phyloP scores from a whole-genome alignment of 2,797 vertebrate genomes.

The Acipenser oxyrinchus region DNA sequence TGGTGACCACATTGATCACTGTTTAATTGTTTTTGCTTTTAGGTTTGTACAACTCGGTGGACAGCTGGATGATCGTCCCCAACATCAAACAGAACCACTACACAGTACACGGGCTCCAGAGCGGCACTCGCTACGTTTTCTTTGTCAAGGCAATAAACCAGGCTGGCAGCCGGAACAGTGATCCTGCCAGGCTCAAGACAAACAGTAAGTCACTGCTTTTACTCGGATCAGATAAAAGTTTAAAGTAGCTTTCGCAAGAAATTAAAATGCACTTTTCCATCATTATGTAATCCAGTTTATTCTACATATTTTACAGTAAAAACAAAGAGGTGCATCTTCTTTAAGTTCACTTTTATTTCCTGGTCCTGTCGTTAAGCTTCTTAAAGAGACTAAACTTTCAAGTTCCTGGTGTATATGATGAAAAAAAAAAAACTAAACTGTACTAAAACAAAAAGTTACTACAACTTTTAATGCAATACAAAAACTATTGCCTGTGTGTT shows the following conservation, averaged over 20 bases:
- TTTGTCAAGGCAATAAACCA: conserved; percentile 99
- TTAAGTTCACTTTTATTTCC: too few relatives aligned
- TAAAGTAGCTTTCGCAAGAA: neutral
- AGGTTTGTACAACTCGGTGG: conserved; percentile 97
- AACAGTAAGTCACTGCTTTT: conserved; percentile 74
- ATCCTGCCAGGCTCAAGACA: conserved; percentile 91
- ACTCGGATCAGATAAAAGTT: neutral
- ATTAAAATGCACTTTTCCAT: neutral
- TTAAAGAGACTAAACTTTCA: neutral
- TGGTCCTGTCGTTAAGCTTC: too few relatives aligned
- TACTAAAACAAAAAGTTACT: too few relatives aligned
- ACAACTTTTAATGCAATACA: too few relatives aligned
- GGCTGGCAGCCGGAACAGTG: conserved; percentile 93
- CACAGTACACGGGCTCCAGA: conserved; percentile 95
- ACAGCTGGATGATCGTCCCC: conserved; percentile 99
- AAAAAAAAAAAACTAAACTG: neutral
- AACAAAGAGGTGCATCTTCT: too few relatives aligned
- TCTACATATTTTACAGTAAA: too few relatives aligned
- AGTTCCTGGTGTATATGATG: too few relatives aligned
- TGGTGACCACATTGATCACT: too few relatives aligned
- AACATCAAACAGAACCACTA: conserved; percentile 99
- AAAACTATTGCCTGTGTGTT: too few relatives aligned
- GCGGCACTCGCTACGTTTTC: conserved; percentile 96
- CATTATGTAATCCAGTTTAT: too few relatives aligned
- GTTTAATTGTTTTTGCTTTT: neutral